phyloP scores from a whole-genome alignment of 2,113 vertebrate species.

The Rousettus leschenaultii region DNA sequence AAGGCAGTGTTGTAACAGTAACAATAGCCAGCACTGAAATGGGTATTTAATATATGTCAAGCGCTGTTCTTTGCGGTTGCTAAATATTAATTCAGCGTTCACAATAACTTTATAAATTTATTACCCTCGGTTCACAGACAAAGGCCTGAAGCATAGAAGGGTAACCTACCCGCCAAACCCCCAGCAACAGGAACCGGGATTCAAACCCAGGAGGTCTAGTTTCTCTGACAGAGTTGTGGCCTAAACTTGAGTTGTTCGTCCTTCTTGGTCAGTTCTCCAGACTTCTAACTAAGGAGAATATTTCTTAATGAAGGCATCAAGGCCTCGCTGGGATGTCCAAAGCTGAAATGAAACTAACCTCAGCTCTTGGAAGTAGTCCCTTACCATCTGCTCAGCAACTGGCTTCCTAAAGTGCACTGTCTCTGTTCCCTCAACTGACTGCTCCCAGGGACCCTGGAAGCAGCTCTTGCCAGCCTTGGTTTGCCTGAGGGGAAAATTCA shows the following conservation, averaged over 20 bases:
- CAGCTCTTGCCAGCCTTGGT: not conserved
- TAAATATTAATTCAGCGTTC: not conserved
- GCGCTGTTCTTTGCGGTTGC: not conserved
- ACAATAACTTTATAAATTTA: not conserved
- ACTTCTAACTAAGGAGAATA: not conserved
- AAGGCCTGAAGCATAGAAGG: not conserved
- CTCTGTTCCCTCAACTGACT: not conserved
- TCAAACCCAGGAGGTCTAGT: not conserved
- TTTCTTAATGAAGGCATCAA: not conserved
- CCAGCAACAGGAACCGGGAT: not conserved
- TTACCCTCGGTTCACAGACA: not conserved
- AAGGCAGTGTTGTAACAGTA: not conserved
- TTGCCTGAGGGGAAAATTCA: not conserved
- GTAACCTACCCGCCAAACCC: no score
- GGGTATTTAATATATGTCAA: no score
- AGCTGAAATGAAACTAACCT: constrained; percentile 29
- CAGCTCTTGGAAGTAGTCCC: constrained; percentile 24
- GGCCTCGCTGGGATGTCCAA: not conserved
- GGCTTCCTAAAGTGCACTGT: not conserved
- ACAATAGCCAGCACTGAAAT: not conserved
- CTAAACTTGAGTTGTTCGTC: not conserved
- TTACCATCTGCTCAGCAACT: constrained; percentile 53
- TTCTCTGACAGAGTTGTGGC: not conserved
- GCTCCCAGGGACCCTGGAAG: not conserved
- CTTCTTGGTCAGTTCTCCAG: not conserved